phyloP scores from a whole-genome alignment of 2,888 invertebrate species.

The Trypoxylon attenuatum region DNA sequence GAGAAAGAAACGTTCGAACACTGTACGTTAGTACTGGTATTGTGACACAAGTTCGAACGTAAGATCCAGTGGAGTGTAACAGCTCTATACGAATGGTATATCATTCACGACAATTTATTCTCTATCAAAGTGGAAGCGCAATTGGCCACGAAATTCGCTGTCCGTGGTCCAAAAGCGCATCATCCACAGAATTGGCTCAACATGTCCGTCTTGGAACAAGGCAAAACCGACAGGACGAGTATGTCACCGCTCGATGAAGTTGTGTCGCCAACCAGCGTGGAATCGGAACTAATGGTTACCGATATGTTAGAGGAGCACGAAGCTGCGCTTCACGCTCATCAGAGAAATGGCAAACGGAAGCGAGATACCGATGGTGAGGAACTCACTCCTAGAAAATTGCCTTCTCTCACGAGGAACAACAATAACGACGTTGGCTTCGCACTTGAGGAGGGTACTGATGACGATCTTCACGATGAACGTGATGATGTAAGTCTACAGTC shows the following conservation, averaged over 20 bases:
- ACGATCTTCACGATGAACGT: slow-evolving; percentile 64
- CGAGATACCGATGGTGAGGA: slow-evolving; percentile 64
- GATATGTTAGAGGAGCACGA: slow-evolving; percentile 71
- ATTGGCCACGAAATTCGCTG: slow-evolving; percentile 29
- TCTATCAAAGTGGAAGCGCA: slow-evolving; percentile 10
- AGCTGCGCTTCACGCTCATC: slow-evolving; percentile 48
- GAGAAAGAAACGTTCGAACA: too few relatives aligned
- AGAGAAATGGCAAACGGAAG: slow-evolving; percentile 64
- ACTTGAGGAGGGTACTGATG: slow-evolving; percentile 65
- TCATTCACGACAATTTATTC: background rate
- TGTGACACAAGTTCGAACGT: too few relatives aligned
- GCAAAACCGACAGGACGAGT: slow-evolving; percentile 63
- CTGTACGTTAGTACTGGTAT: too few relatives aligned
- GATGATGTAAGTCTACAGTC: slow-evolving; percentile 72
- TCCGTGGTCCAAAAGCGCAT: slow-evolving; percentile 19
- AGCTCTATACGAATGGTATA: too few relatives aligned
- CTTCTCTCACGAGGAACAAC: slow-evolving; percentile 62
- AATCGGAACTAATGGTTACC: slow-evolving; percentile 70
- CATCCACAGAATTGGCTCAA: slow-evolving; percentile 30
- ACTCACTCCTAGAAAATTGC: slow-evolving; percentile 66
- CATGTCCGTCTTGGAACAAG: slow-evolving; percentile 67
- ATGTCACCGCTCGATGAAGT: slow-evolving; percentile 72
- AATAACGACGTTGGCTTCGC: slow-evolving; percentile 72
- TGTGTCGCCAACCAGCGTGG: slow-evolving; percentile 68
- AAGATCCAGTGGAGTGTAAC: too few relatives aligned